Evolutionary conservation across 2,797 vertebrate genomes (phyloP), one percentile per base, ranked within the genome.

Genomic region (Coluber constrictor): DNA sequence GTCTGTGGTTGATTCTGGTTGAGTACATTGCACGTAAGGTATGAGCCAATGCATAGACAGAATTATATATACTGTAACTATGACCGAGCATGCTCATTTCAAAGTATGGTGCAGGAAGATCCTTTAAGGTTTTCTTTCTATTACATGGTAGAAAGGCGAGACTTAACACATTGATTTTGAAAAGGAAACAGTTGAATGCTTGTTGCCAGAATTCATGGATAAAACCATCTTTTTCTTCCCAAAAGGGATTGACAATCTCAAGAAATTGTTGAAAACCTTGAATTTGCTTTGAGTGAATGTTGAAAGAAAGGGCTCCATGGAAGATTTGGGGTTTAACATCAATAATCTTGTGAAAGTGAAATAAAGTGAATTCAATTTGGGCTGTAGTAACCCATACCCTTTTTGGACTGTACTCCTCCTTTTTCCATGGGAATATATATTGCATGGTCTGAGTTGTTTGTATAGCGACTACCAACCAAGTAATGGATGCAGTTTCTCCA

Each of bases 361-460:
- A 27, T 51, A 47, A 7, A 27, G 59, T 47, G 32, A 91, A 60
- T 15, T 91, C 74, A 60, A 32, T 86, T 27, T 86, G 74, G 74
- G 74, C 27, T 86, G 90, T 86, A 9, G 59, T 86, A 51, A 91
- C 47, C 90, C 90, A 91, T 6, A 91, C 90, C 5, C 86, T 91
- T 12, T 16, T 79, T 13, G 47, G 7, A 43, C 18, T 43, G 32
- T 79, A 4, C 3, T 43, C 43, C 37, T 37, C 70, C 18, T 43
- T 79, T 79, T 0, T 18, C 70, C 37, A 10, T 79, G 18, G 18
- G 10, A 79, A 43, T 43, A 43, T 23, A 37, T 37, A 43, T 43
- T 79, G 32, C 32, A 79, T 43, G 18, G 16, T 79, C 18, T 79
- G 70, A 43, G 32, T 79, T 79, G 70, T 43, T 79, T 37, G 32